Conservation (phyloP, 2,113 vertebrate species). For the Grus americana region DNA sequence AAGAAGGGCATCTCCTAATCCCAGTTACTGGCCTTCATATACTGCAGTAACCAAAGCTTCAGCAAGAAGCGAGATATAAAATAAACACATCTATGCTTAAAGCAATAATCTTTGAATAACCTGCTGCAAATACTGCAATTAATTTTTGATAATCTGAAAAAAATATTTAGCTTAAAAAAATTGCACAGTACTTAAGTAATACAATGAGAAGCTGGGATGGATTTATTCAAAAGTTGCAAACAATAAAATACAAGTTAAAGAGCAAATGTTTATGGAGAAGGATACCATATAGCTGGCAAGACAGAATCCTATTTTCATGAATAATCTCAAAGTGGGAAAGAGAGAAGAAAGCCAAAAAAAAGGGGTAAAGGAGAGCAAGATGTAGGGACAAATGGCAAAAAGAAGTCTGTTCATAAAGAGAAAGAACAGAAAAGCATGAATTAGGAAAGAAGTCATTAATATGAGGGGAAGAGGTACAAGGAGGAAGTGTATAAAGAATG, state of each 20-base stretch:
- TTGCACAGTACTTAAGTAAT: neutral
- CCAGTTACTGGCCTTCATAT: neutral
- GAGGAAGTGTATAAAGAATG: conserved; percentile 33
- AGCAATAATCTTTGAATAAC: neutral
- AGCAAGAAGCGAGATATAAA: neutral
- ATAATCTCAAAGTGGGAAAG: neutral
- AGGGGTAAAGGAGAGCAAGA: neutral
- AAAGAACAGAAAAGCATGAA: neutral
- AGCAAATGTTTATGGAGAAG: neutral
- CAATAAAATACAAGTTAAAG: neutral
- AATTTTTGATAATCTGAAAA: neutral
- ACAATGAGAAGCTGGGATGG: neutral
- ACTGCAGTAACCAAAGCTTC: neutral
- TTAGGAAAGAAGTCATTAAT: conserved; percentile 24
- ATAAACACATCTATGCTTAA: neutral
- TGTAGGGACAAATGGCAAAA: neutral
- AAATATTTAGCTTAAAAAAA: neutral
- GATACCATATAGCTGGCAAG: neutral
- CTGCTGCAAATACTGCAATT: neutral
- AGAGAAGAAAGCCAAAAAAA: neutral
- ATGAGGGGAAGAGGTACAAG: neutral
- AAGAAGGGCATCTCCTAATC: neutral
- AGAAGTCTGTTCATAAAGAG: neutral
- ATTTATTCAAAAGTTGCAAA: neutral
- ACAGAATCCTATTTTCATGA: neutral